Evolutionary conservation across 2,113 vertebrate genomes (phyloP), one percentile per base, ranked within the genome.

Genomic region (Neodontobutis hainanensis): DNA sequence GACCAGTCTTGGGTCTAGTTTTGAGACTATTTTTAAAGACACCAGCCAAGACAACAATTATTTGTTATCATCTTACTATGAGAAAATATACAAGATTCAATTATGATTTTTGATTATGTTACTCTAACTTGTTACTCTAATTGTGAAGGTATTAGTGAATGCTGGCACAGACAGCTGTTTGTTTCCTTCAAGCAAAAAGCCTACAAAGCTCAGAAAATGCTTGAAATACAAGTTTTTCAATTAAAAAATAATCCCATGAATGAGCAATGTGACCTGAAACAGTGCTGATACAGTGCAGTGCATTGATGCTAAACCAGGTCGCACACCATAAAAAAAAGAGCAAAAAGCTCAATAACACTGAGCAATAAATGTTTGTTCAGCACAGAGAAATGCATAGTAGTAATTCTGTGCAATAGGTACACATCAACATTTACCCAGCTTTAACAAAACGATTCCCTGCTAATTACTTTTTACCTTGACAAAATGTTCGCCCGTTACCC

Each of bases 401-500:
- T 15, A 3, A 38, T 36, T 55, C 35, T 38, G 34, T 55, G 6
- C 52, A 8, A 9, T 8, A 27, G 19, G 19, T 27, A 27, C 19
- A 27, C 19, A 27, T 3, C 19, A 27, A 27, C 19, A 27, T 27
- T 27, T 27, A 27, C 19, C 19, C 19, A 27, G 19, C 19, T 27
- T 27, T 43, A 42, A 43, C 15, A 19, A 3, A 10, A 15, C 14
- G 36, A 52, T 52, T 8, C 27, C n/a, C 10, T 44, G 40, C 50
- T 65, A 11, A 53, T 65, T 6, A 27, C 58, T 80, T 65, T 51
- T 12, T 77, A 98, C 97, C 97, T 82, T 93, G 78, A 84, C 97
- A 99, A 11, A 90, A 84, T 0, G 90, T 95, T 75, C 92, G 93
- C 57, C 97, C 97, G 5, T 99, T 98, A 70, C 97, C 97, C 51